phyloP scores from a whole-genome alignment of 1,140 invertebrate genomes.

The Argopecten irradians region DNA sequence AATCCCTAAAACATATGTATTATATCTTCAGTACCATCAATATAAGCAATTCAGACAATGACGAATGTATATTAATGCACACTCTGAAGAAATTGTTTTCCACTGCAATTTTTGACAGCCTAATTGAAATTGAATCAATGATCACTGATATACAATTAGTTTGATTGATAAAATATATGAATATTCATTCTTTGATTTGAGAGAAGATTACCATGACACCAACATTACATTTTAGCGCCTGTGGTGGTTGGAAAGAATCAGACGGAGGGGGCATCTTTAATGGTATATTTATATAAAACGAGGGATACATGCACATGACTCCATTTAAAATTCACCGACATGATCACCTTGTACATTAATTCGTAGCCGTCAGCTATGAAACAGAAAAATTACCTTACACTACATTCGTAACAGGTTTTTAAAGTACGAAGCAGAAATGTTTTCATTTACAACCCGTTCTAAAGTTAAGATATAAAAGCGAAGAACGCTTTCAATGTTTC shows the following conservation, averaged over 20 bases:
- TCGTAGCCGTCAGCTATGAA: not conserved
- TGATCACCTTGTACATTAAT: not conserved
- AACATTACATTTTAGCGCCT: not conserved
- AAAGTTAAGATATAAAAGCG: not conserved
- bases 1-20: too few species aligned
- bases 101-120: not conserved
- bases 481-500: not conserved
- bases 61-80: too few species aligned
- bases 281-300: not conserved
- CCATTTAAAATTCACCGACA: not conserved
- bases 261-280: not conserved
- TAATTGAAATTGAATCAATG: not conserved
- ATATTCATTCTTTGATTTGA: too few species aligned
- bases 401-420: not conserved
- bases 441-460: not conserved
- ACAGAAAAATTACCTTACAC: not conserved
- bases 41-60: too few species aligned
- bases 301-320: too few species aligned
- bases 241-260: too few species aligned
- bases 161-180: too few species aligned
- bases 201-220: not conserved
- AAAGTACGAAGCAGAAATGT: not conserved
- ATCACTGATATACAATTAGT: not conserved
- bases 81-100: not conserved
- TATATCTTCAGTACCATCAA: too few species aligned